Evolutionary conservation across 2,888 invertebrate species (phyloP).

Genomic region (Pachymerium ferrugineum): DNA sequence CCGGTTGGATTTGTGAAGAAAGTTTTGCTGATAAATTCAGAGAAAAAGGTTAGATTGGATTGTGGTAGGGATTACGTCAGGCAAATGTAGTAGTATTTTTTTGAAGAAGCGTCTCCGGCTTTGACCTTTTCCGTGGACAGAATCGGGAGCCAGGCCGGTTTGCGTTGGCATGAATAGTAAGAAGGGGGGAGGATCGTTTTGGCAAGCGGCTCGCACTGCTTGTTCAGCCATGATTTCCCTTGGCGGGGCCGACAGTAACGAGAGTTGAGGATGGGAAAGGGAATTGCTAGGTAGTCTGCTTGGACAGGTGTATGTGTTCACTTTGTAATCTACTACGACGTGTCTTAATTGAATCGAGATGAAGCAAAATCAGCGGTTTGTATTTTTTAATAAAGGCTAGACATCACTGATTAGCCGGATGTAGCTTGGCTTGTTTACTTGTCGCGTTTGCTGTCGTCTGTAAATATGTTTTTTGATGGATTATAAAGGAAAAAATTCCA

Average conservation of each 20-base stretch:
- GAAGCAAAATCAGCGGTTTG: constrained; percentile 10
- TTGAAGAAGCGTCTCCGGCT: neutral
- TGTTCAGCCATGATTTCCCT: constrained; percentile 14
- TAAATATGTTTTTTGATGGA: too few species aligned
- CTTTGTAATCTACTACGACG: constrained; percentile 1
- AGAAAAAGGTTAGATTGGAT: constrained; percentile 16
- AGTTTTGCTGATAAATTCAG: neutral
- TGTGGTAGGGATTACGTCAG: neutral
- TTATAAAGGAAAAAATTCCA: too few species aligned
- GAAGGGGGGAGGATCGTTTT: neutral
- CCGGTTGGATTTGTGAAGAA: too few species aligned
- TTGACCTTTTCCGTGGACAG: constrained; percentile 14
- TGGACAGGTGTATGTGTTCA: constrained; percentile 15
- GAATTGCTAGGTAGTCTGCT: constrained; percentile 10
- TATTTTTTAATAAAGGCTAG: constrained; percentile 1
- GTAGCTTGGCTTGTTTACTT: neutral
- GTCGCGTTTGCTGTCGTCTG: neutral
- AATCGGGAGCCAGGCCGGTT: neutral
- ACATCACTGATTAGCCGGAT: neutral
- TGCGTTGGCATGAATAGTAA: constrained; percentile 5
- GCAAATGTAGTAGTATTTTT: neutral
- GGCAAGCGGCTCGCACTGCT: constrained; percentile 18
- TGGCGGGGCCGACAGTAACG: neutral
- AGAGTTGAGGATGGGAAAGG: neutral
- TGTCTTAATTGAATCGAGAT: constrained; percentile 18